A percentile compares a stretch with the other conserved stretches of the same genome.
These are phyloP conservation scores for Podarcis cretensis DNA, from an alignment of 2,113 vertebrate species.

Conservation along the genomic window DNA sequence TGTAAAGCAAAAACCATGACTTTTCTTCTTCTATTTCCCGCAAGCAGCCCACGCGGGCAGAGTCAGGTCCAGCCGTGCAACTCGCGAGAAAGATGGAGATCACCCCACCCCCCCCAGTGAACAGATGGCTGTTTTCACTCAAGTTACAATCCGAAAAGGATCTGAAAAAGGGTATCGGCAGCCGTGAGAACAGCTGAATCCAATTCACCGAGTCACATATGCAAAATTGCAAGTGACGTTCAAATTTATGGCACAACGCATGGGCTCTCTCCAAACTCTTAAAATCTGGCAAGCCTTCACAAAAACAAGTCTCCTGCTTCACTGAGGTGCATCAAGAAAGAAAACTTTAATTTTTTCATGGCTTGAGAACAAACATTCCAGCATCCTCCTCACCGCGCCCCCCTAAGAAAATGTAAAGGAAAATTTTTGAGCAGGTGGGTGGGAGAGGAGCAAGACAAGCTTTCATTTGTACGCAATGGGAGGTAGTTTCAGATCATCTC, in stretches of 20 bases:
- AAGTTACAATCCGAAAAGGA: neutral
- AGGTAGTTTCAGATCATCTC: neutral
- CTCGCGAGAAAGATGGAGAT: neutral
- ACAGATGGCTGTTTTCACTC: neutral
- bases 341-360: neutral
- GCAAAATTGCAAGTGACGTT: neutral
- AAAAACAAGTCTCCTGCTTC: neutral
- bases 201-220: neutral
- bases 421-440: neutral
- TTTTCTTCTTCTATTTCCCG: slow-evolving; percentile 25
- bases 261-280: neutral
- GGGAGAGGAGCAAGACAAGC: neutral
- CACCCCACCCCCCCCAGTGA: neutral
- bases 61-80: slow-evolving; percentile 21
- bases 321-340: neutral
- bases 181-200: neutral
- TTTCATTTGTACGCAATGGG: neutral
- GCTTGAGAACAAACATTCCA: neutral
- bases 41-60: neutral
- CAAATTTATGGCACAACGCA: neutral
- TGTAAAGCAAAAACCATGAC: neutral
- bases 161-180: neutral
- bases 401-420: neutral
- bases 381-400: neutral
- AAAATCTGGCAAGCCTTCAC: slow-evolving; percentile 27